These are phyloP conservation scores for Acomys russatus DNA, from an alignment of 2,797 vertebrate species.

Conservation along the genomic window DNA sequence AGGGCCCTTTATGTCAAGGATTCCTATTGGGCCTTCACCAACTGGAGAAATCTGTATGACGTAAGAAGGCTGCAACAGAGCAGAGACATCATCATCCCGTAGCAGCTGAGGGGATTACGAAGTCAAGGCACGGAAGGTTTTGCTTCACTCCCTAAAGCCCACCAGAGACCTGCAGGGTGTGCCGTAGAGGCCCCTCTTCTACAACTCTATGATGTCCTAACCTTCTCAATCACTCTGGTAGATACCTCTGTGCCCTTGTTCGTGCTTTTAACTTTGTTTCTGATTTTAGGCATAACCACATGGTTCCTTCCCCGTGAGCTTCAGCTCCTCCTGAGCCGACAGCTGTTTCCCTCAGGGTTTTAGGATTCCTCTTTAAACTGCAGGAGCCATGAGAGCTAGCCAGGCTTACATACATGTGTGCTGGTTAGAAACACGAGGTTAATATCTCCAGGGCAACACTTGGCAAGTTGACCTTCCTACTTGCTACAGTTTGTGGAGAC, in stretches of 20 bases:
- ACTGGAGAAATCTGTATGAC: neutral
- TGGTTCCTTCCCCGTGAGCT: neutral
- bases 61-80: neutral
- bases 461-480: neutral
- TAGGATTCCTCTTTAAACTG: neutral
- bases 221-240: neutral
- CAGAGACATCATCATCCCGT: neutral
- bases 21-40: neutral
- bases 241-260: neutral
- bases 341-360: neutral
- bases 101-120: neutral
- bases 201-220: neutral
- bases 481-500: neutral
- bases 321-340: neutral
- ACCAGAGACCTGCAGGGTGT: neutral
- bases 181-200: neutral
- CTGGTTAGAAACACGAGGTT: neutral
- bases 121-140: neutral
- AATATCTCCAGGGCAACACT: neutral
- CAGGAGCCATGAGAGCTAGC: neutral
- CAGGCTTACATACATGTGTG: neutral
- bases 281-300: neutral
- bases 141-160: neutral
- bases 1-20: neutral
- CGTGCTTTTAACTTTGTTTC: neutral